Evolutionary conservation across 2,888 invertebrate genomes (phyloP).

Genomic region (Luperina nickerlii): DNA sequence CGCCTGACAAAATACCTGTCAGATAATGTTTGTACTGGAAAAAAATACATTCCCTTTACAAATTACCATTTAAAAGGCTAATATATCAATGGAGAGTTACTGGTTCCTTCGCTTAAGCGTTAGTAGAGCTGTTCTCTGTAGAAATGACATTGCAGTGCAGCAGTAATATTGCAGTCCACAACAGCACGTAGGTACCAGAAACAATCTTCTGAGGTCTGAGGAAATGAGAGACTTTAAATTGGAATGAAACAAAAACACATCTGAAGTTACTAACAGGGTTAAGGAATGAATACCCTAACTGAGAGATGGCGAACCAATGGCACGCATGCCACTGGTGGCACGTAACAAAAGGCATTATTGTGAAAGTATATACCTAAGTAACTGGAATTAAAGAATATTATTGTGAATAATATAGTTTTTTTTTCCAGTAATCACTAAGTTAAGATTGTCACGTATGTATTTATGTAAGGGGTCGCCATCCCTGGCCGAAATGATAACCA

Average conservation of each 20-base stretch:
- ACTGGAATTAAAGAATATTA: too few species aligned
- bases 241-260: constrained; percentile 17
- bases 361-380: too few species aligned
- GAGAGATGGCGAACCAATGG: too few species aligned
- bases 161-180: constrained; percentile 23
- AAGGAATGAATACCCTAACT: background rate
- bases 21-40: constrained; percentile 70
- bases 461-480: too few species aligned
- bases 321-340: too few species aligned
- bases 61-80: constrained; percentile 58
- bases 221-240: constrained; percentile 27
- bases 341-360: too few species aligned
- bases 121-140: background rate
- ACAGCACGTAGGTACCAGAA: constrained; percentile 30
- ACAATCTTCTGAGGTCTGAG: constrained; percentile 13
- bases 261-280: background rate
- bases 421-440: too few species aligned
- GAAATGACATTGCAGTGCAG: constrained; percentile 27
- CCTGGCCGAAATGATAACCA: background rate
- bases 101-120: constrained; percentile 12
- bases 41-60: constrained; percentile 57
- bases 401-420: too few species aligned
- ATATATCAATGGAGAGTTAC: constrained; percentile 50
- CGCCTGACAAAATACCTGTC: constrained; percentile 75
- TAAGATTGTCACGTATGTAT: too few species aligned